Conservation (phyloP, 2,797 vertebrate genomes). For the Naso thynnoides region DNA sequence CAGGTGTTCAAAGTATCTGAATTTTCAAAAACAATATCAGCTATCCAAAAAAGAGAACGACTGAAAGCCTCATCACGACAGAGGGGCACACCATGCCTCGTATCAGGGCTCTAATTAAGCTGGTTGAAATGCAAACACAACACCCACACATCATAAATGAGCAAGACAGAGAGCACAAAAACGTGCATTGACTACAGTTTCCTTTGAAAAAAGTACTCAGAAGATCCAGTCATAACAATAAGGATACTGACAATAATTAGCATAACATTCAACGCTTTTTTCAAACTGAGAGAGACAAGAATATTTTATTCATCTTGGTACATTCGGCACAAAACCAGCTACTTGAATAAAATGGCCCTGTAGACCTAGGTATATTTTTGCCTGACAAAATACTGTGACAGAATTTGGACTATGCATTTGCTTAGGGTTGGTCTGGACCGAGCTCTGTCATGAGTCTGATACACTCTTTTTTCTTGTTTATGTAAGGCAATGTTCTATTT, state of each 20-base stretch:
- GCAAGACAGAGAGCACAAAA: slow-evolving; percentile 42
- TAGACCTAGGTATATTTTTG: slow-evolving; percentile 33
- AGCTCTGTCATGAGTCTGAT: slow-evolving; percentile 22
- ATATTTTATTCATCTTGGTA: slow-evolving; percentile 20
- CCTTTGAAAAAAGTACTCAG: slow-evolving; percentile 2
- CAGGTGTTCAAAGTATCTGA: background rate
- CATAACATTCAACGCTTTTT: slow-evolving; percentile 27
- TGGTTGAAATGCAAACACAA: slow-evolving; percentile 50
- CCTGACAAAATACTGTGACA: slow-evolving; percentile 47
- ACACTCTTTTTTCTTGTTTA: slow-evolving; percentile 32
- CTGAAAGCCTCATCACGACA: slow-evolving; percentile 14
- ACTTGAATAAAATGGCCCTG: slow-evolving; percentile 24
- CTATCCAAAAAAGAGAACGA: background rate
- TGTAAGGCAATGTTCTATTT: slow-evolving; percentile 32
- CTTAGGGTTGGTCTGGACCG: slow-evolving; percentile 14
- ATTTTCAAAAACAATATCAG: background rate
- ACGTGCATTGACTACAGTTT: slow-evolving; percentile 18
- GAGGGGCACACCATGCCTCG: background rate
- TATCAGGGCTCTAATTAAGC: slow-evolving; percentile 39
- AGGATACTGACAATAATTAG: slow-evolving; percentile 29
- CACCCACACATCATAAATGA: slow-evolving; percentile 55
- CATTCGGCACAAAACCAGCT: slow-evolving; percentile 26
- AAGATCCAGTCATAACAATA: slow-evolving; percentile 38
- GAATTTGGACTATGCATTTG: slow-evolving; percentile 37
- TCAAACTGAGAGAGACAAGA: background rate